A percentile compares a stretch with the other conserved stretches of the same genome.
These are phyloP conservation scores for Porites cylindrica DNA, from an alignment of 92 coral and sea anemone genomes.

Conservation along the genomic window DNA sequence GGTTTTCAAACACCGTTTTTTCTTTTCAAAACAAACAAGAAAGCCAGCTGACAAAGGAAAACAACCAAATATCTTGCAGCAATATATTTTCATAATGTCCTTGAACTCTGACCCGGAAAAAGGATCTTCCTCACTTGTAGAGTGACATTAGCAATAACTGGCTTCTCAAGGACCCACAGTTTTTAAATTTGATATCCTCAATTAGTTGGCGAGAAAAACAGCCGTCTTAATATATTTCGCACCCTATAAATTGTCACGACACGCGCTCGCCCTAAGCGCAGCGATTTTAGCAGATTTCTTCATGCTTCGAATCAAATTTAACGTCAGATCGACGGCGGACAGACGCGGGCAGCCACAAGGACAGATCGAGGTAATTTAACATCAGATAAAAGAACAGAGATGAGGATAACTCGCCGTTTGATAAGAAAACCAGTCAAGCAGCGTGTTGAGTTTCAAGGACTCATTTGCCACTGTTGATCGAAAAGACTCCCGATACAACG, in stretches of 20 bases:
- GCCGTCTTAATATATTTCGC: slow-evolving; percentile 26
- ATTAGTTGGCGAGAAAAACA: slow-evolving; percentile 32
- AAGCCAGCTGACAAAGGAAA: neutral
- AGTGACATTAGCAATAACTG: slow-evolving; percentile 42
- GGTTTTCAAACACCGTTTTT: neutral
- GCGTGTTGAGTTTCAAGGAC: slow-evolving; percentile 26
- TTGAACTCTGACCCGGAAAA: slow-evolving; percentile 41
- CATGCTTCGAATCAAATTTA: slow-evolving; percentile 57
- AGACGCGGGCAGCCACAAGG: slow-evolving; percentile 34
- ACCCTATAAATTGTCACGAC: slow-evolving; percentile 32
- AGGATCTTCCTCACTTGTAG: slow-evolving; percentile 18
- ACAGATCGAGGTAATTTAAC: slow-evolving; percentile 31
- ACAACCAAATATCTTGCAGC: neutral
- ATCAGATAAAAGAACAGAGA: slow-evolving; percentile 34
- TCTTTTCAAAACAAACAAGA: neutral
- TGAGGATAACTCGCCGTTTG: slow-evolving; percentile 22
- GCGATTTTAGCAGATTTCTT: slow-evolving; percentile 3
- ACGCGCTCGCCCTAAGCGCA: slow-evolving; percentile 1
- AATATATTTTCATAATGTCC: neutral
- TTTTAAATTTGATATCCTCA: slow-evolving; percentile 45
- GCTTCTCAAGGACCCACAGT: slow-evolving; percentile 36
- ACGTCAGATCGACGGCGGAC: slow-evolving; percentile 52
- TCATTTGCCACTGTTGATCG: neutral
- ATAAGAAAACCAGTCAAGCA: slow-evolving; percentile 8
- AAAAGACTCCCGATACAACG: neutral